Evolutionary conservation across 2,888 invertebrate genomes (phyloP).

Genomic region (Galeopsomyia nigrocyanea): DNA sequence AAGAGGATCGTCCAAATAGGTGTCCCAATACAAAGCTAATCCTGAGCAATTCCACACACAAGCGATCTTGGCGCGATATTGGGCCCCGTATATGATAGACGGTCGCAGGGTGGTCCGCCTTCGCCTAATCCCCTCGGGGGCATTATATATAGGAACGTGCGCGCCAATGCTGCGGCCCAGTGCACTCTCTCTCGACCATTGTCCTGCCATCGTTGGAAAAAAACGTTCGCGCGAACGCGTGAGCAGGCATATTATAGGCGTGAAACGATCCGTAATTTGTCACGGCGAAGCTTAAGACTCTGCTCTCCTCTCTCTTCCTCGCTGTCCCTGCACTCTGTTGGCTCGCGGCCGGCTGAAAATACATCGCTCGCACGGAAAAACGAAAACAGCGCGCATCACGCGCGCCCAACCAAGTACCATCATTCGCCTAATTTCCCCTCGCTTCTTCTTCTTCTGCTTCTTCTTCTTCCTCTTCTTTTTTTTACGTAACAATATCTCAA

Average conservation of each 20-base stretch:
- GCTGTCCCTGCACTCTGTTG: neutral
- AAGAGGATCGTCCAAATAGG: no score
- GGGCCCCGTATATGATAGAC: slow-evolving; percentile 9
- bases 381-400: slow-evolving; percentile 30
- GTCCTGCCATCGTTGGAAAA: slow-evolving; percentile 56
- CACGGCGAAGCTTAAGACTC: slow-evolving; percentile 53
- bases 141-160: slow-evolving; percentile 60
- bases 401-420: neutral
- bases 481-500: slow-evolving; percentile 2
- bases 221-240: slow-evolving; percentile 47
- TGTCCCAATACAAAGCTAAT: slow-evolving; percentile 25
- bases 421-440: neutral
- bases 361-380: neutral
- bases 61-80: slow-evolving; percentile 26
- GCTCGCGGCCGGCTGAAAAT: slow-evolving; percentile 21
- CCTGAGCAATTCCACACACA: slow-evolving; percentile 26
- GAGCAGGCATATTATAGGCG: slow-evolving; percentile 67
- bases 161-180: slow-evolving; percentile 53
- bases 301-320: neutral
- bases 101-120: slow-evolving; percentile 61
- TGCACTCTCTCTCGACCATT: slow-evolving; percentile 58
- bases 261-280: slow-evolving; percentile 69
- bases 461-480: slow-evolving; percentile 19
- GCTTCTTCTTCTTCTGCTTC: neutral
- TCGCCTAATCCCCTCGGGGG: slow-evolving; percentile 63